Evolutionary conservation across 2,797 vertebrate genomes (phyloP), one percentile per base, ranked within the genome.

Genomic region (Percopsis omiscomaycus): DNA sequence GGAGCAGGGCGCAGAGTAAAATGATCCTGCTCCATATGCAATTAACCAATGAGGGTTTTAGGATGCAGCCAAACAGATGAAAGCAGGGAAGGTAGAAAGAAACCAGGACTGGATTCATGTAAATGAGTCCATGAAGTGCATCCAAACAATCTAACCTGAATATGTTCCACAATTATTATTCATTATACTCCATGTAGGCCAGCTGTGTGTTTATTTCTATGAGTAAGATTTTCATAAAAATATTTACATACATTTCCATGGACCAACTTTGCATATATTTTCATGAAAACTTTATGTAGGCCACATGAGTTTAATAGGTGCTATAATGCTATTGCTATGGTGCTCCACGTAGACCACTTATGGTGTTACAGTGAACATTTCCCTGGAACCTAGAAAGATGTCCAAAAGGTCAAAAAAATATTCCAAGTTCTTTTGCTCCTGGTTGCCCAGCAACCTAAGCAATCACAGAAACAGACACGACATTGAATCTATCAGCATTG

Each of bases 21-120:
- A 81, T 86, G 89, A 92, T 91, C 88, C 77, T 16, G 22, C 71
- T 79, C 76, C 67, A 76, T 74, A 72, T 84, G 80, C 84, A 90
- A 91, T 89, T 88, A 91, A 79, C 52, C 71, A 75, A 80, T 81
- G 66, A 81, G 84, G 66, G 72, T 81, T 79, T 83, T 46, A 84
- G 74, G 49, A 29, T 30, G 54, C 51, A 53, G 78, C 70, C 70
- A 79, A 68, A 71, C 37, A 44, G 42, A 42, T 66, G 73, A 64
- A 64, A 66, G 51, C 14, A 22, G 16, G 13, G 37, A 37, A 22
- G 27, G 4, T 9, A 55, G 10, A 44, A 55, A 16, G 46, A 69
- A 59, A 63, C 15, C 12, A 57, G 4, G 66, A 74, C 13, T 16
- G 13, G 2, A 32, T 59, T 51, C 50, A 53, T 55, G 27, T 58